Base-by-base conservation (phyloP, 2,797 vertebrate genomes). In the Taeniopygia guttata region DNA sequence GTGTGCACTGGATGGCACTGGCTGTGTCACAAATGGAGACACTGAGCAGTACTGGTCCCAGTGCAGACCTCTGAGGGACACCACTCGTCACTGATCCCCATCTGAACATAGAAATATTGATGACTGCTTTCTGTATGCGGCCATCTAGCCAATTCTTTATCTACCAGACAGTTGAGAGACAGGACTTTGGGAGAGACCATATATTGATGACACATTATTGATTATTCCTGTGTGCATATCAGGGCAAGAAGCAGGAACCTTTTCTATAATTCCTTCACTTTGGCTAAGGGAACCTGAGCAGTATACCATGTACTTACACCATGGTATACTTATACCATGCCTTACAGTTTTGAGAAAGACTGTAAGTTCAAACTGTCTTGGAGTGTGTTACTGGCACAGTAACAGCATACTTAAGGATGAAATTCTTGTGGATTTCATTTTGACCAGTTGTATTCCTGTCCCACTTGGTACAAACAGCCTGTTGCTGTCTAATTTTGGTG, bases 41-140 rank as follows among this genome's bases (percentile, higher is more conserved):
- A 6, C 0, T 52, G 34, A 73, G 49, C 10, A 77, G 26, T 36
- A 7, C 29, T 40, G 13, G 38, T 60, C 12, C 10, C n/a, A 23
- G 0, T 23, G 13, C 0, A 4, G 42, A 40, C 26, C 2, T 3
- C 32, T 49, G 29, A 18, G 17, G 8, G n/a, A 48, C 13, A 51
- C 16, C 16, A 19, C 16, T 52, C 3, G 1, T 49, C 9, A 6
- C 22, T 13, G 7, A 12, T 46, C 6, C 66, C 40, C 6, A 13
- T 16, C 30, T 22, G 16, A 19, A 29, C 15, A 5, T 6, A 7
- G 6, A 45, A 23, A 32, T 2, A 0, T 30, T 77, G 45, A 52
- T 26, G 7, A 10, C 17, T 51, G 7, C 4, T 6, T 13, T 74
- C 32, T 72, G 55, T 22, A 40, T 79, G 4, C 0, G 0, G 45